phyloP scores from a whole-genome alignment of 2,888 invertebrate genomes.

The Acanthosoma haemorrhoidale region DNA sequence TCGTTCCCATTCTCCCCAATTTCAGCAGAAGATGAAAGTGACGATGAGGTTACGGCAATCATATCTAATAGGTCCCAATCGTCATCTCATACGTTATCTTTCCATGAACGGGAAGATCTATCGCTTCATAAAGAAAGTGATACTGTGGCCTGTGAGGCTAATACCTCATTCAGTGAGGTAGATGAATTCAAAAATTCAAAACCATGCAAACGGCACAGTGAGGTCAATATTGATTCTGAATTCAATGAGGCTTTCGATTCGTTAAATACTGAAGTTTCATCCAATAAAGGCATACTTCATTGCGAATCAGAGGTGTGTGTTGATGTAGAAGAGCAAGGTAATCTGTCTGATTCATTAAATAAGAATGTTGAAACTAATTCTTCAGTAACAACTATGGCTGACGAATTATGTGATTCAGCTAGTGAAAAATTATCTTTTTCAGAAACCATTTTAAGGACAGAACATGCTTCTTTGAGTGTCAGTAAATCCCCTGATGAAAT shows the following conservation, averaged over 20 bases:
- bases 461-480: not conserved
- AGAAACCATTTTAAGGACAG: not conserved
- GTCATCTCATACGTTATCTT: not conserved
- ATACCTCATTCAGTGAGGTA: slow-evolving; percentile 1
- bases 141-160: not conserved
- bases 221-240: not conserved
- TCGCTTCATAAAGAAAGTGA: not conserved
- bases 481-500: not conserved
- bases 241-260: not conserved
- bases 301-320: not conserved
- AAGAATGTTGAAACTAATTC: not conserved
- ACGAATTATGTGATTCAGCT: not conserved
- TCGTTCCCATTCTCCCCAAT: slow-evolving; percentile 26
- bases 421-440: not conserved
- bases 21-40: slow-evolving; percentile 20
- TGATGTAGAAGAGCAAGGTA: not conserved
- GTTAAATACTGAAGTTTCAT: not conserved
- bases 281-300: not conserved
- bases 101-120: not conserved
- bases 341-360: not conserved
- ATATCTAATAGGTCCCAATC: slow-evolving; percentile 7
- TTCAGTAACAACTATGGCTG: not conserved
- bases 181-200: not conserved
- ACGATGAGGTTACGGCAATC: slow-evolving; percentile 15
- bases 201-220: slow-evolving; percentile 2